Percentiles rank a stretch among this genome's conserved stretches.
phyloP scores from a whole-genome alignment of 2,888 invertebrate species.

The Caenorhabditis virilis region DNA sequence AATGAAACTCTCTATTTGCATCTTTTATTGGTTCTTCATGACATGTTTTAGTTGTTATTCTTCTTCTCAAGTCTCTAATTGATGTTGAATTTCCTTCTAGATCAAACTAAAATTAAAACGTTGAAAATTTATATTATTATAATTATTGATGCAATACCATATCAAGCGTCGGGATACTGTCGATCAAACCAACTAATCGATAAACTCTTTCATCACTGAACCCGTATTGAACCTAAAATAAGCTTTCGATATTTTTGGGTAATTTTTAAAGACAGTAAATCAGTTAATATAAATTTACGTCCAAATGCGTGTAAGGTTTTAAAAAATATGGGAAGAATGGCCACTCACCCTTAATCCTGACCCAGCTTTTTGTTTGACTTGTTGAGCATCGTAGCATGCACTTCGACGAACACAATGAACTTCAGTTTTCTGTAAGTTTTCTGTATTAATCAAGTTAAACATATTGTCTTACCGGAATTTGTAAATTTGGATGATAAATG shows the following conservation, averaged over 20 bases:
- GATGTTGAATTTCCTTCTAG: conserved; percentile 52
- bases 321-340: neutral
- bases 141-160: conserved; percentile 43
- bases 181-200: conserved; percentile 60
- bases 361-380: conserved; percentile 42
- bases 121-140: neutral
- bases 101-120: conserved; percentile 51
- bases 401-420: conserved; percentile 59
- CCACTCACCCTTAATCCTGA: conserved; percentile 28
- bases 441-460: too few species aligned
- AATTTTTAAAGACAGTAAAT: too few species aligned
- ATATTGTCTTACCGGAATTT: conserved; percentile 57
- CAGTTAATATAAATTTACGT: too few species aligned
- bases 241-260: neutral
- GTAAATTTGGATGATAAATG: conserved; percentile 62
- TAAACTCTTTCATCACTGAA: conserved; percentile 62
- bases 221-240: conserved; percentile 57
- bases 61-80: conserved; percentile 43
- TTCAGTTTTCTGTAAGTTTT: conserved; percentile 60
- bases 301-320: too few species aligned
- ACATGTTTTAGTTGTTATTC: conserved; percentile 51
- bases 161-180: conserved; percentile 61
- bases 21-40: conserved; percentile 35
- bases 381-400: conserved; percentile 61
- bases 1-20: conserved; percentile 37